Base-by-base conservation (phyloP, 2,888 invertebrate genomes). In the Ophion slaviceki region DNA sequence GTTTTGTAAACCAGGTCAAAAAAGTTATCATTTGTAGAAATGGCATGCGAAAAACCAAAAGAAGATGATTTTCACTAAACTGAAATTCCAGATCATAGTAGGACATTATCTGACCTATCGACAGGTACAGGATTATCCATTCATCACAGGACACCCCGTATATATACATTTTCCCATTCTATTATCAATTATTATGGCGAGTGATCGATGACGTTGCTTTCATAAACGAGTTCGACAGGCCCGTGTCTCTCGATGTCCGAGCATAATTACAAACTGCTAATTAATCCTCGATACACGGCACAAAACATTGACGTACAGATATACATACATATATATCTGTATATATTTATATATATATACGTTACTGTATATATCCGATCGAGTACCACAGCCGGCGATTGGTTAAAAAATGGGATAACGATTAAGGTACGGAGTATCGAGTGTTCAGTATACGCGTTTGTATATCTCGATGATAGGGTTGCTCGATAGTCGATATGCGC, bases 221-320 rank as follows among this genome's bases (percentile, higher is more conserved):
- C 68, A 67, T 78, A 61, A 83, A 78, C 80, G 70, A 83, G 77
- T 78, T 78, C 70, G 70, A 80, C 80, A 75, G 68, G 74, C 24
- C 28, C 76, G 40, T 76, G 53, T 53, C 68, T 71, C 85, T 36
- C 64, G 64, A 62, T 79, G 59, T 67, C 24, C 32, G 8, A 28
- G 76, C 36, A 68, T 77, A 81, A 86, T 86, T 86, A 80, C 68
- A 20, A 72, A 81, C 82, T 59, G 80, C 80, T 86, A 86, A 86
- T 86, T 86, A 86, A 86, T 80, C 70, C 74, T 68, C 40, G 32
- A 20, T 71, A 68, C 36, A 68, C 53, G 3, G 45, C 67, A 14
- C 67, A 47, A 57, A 53, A 53, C 53, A 53, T 53, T 45, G 61
- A 40, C 57, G n/a, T 14, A 57, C 64, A 17, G 64, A 62, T 20